Evolutionary conservation across 2,888 invertebrate genomes (phyloP).

Genomic region (Barypeithes pellucidus): DNA sequence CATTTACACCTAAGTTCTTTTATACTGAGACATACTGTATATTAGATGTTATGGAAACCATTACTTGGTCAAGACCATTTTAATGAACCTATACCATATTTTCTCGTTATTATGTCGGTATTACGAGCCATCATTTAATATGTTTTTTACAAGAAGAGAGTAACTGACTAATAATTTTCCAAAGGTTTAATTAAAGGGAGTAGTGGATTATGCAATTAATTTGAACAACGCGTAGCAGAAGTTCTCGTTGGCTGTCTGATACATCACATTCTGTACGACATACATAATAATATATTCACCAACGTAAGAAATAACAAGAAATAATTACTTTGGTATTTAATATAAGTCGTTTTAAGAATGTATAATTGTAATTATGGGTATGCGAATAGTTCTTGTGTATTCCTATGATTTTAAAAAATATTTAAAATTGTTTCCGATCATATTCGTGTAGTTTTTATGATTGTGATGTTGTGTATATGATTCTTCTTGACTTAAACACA

Average conservation of each 20-base stretch:
- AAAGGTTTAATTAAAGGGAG: conserved; percentile 47
- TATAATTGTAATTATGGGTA: conserved; percentile 45
- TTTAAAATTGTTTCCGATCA: no score
- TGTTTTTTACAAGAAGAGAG: conserved; percentile 46
- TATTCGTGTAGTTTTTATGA: no score
- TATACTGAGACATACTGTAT: no score
- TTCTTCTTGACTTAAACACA: no score
- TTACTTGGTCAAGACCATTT: no score
- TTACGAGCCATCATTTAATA: conserved; percentile 29
- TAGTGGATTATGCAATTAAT: conserved; percentile 53
- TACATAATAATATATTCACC: conserved; percentile 51
- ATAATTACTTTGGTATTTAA: conserved; percentile 51
- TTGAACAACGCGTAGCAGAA: conserved; percentile 47
- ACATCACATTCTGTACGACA: conserved; percentile 49
- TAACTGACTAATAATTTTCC: conserved; percentile 46
- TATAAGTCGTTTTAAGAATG: conserved; percentile 49
- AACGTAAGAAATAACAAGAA: conserved; percentile 48
- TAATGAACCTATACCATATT: conserved; percentile 18
- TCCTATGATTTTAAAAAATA: no score
- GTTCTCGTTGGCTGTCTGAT: conserved; percentile 37
- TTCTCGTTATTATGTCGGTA: conserved; percentile 25
- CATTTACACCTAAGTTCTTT: no score
- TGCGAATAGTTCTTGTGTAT: no score
- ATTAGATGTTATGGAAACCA: no score
- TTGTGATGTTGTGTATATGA: no score